Conservation (phyloP, 1,140 invertebrate species). For the Nebria ingens region DNA sequence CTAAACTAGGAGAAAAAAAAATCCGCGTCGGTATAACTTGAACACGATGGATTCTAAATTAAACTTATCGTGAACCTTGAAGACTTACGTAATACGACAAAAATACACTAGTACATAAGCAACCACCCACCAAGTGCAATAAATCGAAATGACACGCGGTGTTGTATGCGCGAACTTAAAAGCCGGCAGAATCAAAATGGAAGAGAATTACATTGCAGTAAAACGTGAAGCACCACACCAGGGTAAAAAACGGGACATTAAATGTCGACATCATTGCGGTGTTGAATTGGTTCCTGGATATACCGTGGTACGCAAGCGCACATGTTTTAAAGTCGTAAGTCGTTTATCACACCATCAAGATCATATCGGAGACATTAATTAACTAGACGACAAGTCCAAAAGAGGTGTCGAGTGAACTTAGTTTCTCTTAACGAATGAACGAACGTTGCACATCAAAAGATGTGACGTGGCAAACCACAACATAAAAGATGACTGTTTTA, state of each 20-base stretch:
- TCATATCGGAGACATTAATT: slow-evolving; percentile 8
- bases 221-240: too few relatives aligned
- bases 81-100: neutral
- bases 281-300: neutral
- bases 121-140: neutral
- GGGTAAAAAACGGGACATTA: too few relatives aligned
- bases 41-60: too few relatives aligned
- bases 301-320: neutral
- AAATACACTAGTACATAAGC: too few relatives aligned
- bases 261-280: neutral
- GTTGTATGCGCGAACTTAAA: neutral
- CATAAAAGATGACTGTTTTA: neutral
- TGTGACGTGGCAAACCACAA: neutral
- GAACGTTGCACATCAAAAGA: neutral
- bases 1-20: too few relatives aligned
- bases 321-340: neutral
- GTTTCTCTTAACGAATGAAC: neutral
- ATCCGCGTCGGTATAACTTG: too few relatives aligned
- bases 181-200: neutral
- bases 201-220: neutral
- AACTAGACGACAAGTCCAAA: neutral
- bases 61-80: too few relatives aligned
- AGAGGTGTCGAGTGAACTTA: slow-evolving; percentile 5
- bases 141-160: neutral
- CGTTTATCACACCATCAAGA: slow-evolving; percentile 5